phyloP scores from a whole-genome alignment of 2,888 invertebrate genomes.

The Peribatodes rhomboidaria region DNA sequence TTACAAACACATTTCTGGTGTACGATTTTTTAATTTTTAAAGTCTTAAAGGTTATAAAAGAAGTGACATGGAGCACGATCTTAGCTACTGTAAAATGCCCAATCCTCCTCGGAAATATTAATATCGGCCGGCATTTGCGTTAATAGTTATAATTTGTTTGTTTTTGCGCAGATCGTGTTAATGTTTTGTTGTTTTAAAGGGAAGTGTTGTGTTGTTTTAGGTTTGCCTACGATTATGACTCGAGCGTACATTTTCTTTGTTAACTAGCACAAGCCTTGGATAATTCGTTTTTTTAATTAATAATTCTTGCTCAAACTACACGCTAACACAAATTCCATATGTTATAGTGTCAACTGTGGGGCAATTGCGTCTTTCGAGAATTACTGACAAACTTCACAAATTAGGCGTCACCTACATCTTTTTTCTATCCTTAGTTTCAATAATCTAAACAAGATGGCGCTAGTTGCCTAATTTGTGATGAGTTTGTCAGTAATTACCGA shows the following conservation, averaged over 20 bases:
- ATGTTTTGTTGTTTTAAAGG: constrained; percentile 46
- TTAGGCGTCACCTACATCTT: too few relatives aligned
- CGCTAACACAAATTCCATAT: not conserved
- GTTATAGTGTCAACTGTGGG: too few relatives aligned
- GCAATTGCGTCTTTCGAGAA: too few relatives aligned
- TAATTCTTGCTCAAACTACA: not conserved
- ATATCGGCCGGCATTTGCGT: constrained; percentile 77
- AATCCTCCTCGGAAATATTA: constrained; percentile 77
- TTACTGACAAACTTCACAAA: too few relatives aligned
- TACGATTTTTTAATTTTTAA: not conserved
- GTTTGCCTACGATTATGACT: not conserved
- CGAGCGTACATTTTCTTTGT: not conserved
- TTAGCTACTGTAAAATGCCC: constrained; percentile 14
- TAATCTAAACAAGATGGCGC: too few relatives aligned
- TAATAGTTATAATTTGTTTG: constrained; percentile 80
- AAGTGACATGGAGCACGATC: not conserved
- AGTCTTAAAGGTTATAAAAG: not conserved
- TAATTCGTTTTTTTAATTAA: too few relatives aligned
- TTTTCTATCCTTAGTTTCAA: too few relatives aligned
- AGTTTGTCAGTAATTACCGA: too few relatives aligned
- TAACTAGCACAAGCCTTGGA: too few relatives aligned
- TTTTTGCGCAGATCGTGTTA: constrained; percentile 51
- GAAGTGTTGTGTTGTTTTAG: constrained; percentile 21
- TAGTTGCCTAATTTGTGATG: too few relatives aligned
- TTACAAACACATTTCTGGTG: too few relatives aligned